Percentiles rank a stretch among this genome's conserved stretches.
phyloP scores from a whole-genome alignment of 1,140 invertebrate species.

The Drepana arcuata region DNA sequence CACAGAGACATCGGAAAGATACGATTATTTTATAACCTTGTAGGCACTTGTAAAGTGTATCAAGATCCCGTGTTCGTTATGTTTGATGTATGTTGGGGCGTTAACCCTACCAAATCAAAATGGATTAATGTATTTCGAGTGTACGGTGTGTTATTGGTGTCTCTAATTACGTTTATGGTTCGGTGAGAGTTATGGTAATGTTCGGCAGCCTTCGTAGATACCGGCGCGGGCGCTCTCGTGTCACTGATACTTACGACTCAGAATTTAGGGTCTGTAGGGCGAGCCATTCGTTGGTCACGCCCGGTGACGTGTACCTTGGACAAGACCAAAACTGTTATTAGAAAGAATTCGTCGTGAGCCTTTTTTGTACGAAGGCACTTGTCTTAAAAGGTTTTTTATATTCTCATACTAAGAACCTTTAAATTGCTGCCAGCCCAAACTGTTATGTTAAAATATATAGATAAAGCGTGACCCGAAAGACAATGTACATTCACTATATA shows the following conservation, averaged over 20 bases:
- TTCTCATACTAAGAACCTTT: constrained; percentile 17
- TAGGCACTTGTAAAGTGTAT: constrained; percentile 17
- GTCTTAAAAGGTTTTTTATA: constrained; percentile 47
- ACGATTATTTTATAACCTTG: constrained; percentile 29
- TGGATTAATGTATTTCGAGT: constrained; percentile 57
- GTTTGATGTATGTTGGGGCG: constrained; percentile 33
- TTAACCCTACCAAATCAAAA: constrained; percentile 54
- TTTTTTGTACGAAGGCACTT: constrained; percentile 38
- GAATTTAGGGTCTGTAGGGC: constrained; percentile 70
- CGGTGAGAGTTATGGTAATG: constrained; percentile 63
- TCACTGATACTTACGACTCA: constrained; percentile 69
- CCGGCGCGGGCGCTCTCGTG: constrained; percentile 33
- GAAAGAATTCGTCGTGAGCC: constrained; percentile 36
- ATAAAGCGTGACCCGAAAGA: too few relatives aligned
- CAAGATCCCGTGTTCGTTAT: constrained; percentile 31
- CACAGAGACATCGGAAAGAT: constrained; percentile 17
- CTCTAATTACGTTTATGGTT: constrained; percentile 62
- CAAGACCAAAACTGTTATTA: constrained; percentile 71
- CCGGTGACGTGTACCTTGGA: constrained; percentile 70
- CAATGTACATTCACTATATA: too few relatives aligned
- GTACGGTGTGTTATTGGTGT: constrained; percentile 54
- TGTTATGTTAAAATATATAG: too few relatives aligned
- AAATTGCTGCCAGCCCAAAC: too few relatives aligned
- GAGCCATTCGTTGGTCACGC: constrained; percentile 71
- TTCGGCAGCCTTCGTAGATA: constrained; percentile 52